Evolutionary conservation across 2,888 invertebrate genomes (phyloP).

Genomic region (Tachina lurida): DNA sequence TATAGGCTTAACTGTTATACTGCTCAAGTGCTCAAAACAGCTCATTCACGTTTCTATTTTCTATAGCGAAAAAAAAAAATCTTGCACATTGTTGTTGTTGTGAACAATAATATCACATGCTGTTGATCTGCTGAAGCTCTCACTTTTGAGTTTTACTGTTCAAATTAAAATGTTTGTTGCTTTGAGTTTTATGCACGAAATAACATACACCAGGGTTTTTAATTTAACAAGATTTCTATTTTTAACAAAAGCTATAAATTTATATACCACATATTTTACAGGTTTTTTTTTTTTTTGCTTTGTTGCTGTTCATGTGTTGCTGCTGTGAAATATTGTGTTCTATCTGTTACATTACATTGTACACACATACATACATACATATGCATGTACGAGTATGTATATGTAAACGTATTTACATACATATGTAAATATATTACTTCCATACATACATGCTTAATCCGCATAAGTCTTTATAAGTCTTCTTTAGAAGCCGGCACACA

Average conservation of each 20-base stretch:
- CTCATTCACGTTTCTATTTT: too few species aligned
- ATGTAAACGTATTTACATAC: not conserved
- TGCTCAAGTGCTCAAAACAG: too few species aligned
- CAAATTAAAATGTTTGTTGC: not conserved
- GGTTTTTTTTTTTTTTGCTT: slow-evolving; percentile 1
- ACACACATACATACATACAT: too few species aligned
- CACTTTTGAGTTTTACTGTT: not conserved
- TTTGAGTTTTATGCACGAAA: too few species aligned
- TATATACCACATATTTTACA: slow-evolving; percentile 47
- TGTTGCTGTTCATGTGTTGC: not conserved
- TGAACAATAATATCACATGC: too few species aligned
- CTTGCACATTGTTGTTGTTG: too few species aligned
- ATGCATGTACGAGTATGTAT: not conserved
- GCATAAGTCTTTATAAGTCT: not conserved
- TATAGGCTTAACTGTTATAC: too few species aligned
- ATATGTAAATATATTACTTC: not conserved
- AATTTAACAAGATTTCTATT: slow-evolving; percentile 69
- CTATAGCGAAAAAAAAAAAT: too few species aligned
- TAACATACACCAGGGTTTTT: slow-evolving; percentile 8
- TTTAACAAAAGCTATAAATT: slow-evolving; percentile 64
- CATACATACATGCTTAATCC: not conserved
- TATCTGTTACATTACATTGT: too few species aligned
- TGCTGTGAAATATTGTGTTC: too few species aligned
- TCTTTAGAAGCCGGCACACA: not conserved
- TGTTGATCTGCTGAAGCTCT: not conserved